Evolutionary conservation across 2,113 vertebrate species (phyloP).

Genomic region (Pomatostomus ruficeps): DNA sequence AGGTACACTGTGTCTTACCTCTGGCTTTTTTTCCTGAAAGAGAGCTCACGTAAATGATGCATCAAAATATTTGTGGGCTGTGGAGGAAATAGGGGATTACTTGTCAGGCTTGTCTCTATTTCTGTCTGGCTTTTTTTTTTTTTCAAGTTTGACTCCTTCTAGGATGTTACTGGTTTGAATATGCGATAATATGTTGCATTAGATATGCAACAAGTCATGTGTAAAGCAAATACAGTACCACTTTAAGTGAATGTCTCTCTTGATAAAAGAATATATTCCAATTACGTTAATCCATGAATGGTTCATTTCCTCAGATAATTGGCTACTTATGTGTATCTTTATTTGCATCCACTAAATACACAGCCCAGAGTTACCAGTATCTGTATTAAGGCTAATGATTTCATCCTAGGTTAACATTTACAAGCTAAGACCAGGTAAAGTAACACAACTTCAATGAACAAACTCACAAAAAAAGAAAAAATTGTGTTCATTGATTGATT

Average conservation of each 20-base stretch:
- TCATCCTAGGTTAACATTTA: constrained; percentile 13
- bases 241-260: constrained; percentile 43
- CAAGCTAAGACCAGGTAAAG: background rate
- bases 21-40: background rate
- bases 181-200: constrained; percentile 1
- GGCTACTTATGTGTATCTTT: constrained; percentile 55
- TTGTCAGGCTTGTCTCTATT: background rate
- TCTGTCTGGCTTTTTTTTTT: background rate
- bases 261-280: constrained; percentile 55
- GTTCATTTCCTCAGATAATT: constrained; percentile 68
- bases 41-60: background rate
- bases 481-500: background rate
- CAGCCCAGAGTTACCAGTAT: constrained; percentile 27
- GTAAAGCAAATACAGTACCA: constrained; percentile 37
- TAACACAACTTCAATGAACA: background rate
- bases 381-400: constrained; percentile 26
- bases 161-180: background rate
- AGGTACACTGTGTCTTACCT: background rate
- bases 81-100: background rate
- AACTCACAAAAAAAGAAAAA: background rate
- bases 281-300: constrained; percentile 65
- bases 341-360: constrained; percentile 51
- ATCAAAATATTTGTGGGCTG: constrained; percentile 4
- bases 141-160: background rate
- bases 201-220: constrained; percentile 50